Conservation (phyloP, 64 coral and sea anemone genomes). For the Dendrophyllia cribrosa region DNA sequence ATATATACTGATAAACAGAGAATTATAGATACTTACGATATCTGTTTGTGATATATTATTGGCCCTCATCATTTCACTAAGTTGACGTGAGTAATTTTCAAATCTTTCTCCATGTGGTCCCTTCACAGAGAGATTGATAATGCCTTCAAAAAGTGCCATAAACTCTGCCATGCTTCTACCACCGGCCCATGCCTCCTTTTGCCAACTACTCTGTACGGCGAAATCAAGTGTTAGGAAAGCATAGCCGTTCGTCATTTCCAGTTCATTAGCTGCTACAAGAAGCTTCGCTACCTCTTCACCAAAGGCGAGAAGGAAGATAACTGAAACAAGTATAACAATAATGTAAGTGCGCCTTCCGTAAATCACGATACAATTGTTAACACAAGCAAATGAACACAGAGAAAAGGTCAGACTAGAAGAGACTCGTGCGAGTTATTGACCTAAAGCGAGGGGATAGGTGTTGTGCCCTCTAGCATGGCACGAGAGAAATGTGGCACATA, state of each 20-base stretch:
- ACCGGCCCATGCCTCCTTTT: slow-evolving; percentile 55
- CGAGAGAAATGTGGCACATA: no score
- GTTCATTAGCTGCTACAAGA: slow-evolving; percentile 64
- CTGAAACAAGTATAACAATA: slow-evolving; percentile 29
- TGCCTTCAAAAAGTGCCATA: slow-evolving; percentile 78
- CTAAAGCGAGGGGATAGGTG: no score
- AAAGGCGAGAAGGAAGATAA: slow-evolving; percentile 74
- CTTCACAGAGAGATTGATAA: slow-evolving; percentile 74
- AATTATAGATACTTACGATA: slow-evolving; percentile 42
- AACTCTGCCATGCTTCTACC: slow-evolving; percentile 53
- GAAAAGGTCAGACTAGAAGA: no score
- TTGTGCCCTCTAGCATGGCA: no score
- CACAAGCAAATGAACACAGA: neutral
- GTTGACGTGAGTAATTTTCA: slow-evolving; percentile 24
- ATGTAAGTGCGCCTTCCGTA: neutral
- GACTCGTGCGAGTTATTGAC: no score
- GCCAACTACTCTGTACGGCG: slow-evolving; percentile 46
- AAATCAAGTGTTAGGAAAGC: slow-evolving; percentile 93
- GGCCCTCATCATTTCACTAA: slow-evolving; percentile 20
- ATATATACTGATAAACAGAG: no score
- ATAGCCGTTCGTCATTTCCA: slow-evolving; percentile 85
- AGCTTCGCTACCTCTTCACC: slow-evolving; percentile 73
- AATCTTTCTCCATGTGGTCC: slow-evolving; percentile 25
- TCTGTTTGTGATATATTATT: slow-evolving; percentile 40
- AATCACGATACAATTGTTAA: neutral